These are phyloP conservation scores for Xylota segnis DNA, from an alignment of 2,888 invertebrate genomes.

Conservation along the genomic window DNA sequence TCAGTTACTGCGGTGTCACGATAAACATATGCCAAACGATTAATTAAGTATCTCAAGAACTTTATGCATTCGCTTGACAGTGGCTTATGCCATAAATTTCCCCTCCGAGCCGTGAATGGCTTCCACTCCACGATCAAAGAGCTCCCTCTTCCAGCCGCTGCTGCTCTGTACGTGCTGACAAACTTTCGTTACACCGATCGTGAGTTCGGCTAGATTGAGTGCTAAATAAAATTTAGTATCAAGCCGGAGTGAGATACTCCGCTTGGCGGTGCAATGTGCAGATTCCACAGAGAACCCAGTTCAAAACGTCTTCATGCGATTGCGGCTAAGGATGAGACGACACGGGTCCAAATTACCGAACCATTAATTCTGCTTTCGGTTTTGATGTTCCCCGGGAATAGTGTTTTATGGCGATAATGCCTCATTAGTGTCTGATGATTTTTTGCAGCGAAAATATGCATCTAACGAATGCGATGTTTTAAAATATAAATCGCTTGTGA, in stretches of 20 bases:
- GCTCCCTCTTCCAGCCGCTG: background rate
- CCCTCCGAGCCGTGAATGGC: background rate
- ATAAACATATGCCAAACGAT: slow-evolving; percentile 44
- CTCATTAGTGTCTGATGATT: slow-evolving; percentile 54
- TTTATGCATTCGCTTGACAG: slow-evolving; percentile 21
- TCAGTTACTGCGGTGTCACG: slow-evolving; percentile 48
- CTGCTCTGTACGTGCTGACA: slow-evolving; percentile 5
- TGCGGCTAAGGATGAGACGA: slow-evolving; percentile 53
- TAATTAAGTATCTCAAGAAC: slow-evolving; percentile 59
- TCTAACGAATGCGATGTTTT: background rate
- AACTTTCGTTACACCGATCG: slow-evolving; percentile 37
- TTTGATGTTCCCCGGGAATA: slow-evolving; percentile 16
- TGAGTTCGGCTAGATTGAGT: slow-evolving; percentile 38
- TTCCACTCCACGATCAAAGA: background rate
- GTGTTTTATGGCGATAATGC: slow-evolving; percentile 15
- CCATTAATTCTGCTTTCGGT: slow-evolving; percentile 36
- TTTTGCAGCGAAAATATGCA: slow-evolving; percentile 31
- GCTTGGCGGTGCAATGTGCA: slow-evolving; percentile 26
- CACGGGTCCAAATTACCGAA: slow-evolving; percentile 45
- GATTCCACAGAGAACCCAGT: background rate
- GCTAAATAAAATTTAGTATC: slow-evolving; percentile 46
- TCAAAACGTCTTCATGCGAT: slow-evolving; percentile 44
- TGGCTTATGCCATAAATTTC: slow-evolving; percentile 38
- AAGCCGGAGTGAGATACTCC: slow-evolving; percentile 10
- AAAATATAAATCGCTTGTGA: slow-evolving; percentile 51